phyloP scores from a whole-genome alignment of 2,888 invertebrate genomes.

The Frankliniella intonsa region DNA sequence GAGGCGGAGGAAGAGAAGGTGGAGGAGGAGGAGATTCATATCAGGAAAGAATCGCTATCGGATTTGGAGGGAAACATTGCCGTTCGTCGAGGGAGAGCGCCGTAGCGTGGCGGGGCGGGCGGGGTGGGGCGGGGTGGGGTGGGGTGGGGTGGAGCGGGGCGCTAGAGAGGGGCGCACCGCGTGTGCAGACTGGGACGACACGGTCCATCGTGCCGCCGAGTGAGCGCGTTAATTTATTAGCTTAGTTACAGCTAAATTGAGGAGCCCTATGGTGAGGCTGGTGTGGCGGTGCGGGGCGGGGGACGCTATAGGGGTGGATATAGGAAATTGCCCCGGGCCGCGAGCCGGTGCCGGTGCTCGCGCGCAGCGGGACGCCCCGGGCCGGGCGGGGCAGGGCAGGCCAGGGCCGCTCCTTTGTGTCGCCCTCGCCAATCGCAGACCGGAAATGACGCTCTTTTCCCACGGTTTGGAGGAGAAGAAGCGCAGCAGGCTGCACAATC shows the following conservation, averaged over 20 bases:
- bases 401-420: background rate
- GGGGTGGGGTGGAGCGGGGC: background rate
- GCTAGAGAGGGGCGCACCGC: background rate
- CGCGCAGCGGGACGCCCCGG: too few species aligned
- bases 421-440: background rate
- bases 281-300: background rate
- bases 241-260: constrained; percentile 18
- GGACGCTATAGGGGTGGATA: background rate
- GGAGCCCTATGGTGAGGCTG: background rate
- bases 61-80: background rate
- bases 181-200: background rate
- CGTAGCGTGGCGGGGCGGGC: background rate
- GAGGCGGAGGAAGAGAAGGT: background rate
- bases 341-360: too few species aligned
- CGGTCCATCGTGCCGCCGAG: background rate
- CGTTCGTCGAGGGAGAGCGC: background rate
- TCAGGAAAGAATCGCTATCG: constrained; percentile 16
- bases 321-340: background rate
- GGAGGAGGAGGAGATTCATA: background rate
- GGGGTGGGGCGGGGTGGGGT: background rate
- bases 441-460: background rate
- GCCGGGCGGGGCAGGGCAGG: background rate
- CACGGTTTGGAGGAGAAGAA: too few species aligned
- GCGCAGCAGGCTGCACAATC: too few species aligned
- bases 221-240: constrained; percentile 16